Percentiles rank a stretch among this genome's conserved stretches.
These are phyloP conservation scores for Atopsyche davidsoni DNA, from an alignment of 1,140 invertebrate species.

Conservation along the genomic window DNA sequence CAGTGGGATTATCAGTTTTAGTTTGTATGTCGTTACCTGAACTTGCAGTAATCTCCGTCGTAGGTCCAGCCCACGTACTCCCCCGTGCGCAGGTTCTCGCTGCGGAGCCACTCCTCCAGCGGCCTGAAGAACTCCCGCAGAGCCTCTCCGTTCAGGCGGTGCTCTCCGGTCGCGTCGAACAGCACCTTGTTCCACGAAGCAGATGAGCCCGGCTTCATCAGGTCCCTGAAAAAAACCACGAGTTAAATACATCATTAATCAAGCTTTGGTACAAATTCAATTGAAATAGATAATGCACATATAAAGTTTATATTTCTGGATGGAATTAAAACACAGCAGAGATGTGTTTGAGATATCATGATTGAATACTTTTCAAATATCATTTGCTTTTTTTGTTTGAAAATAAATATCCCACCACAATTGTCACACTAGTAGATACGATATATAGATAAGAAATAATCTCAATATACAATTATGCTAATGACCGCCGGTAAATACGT, in stretches of 20 bases:
- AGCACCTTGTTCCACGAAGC: constrained; percentile 81
- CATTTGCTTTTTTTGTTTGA: no score
- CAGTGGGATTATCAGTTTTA: neutral
- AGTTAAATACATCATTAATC: neutral
- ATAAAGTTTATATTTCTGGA: neutral
- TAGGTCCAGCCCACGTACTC: constrained; percentile 80
- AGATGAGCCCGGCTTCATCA: constrained; percentile 82
- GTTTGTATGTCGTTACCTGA: constrained; percentile 42
- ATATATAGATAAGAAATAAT: no score
- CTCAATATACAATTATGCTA: no score
- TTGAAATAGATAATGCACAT: neutral
- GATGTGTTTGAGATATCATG: no score
- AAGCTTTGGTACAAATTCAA: neutral
- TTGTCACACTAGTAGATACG: no score
- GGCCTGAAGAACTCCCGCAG: constrained; percentile 91
- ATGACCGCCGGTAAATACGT: no score
- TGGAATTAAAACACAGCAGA: no score
- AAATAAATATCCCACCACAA: no score
- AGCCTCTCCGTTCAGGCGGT: constrained; percentile 70
- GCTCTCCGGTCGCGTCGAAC: constrained; percentile 70
- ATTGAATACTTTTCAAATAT: no score
- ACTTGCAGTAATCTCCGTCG: constrained; percentile 80
- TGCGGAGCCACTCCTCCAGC: constrained; percentile 80
- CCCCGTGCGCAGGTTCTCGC: constrained; percentile 71
- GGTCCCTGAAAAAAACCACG: constrained; percentile 50